A percentile compares a stretch with the other conserved stretches of the same genome.
These are phyloP conservation scores for Notarius lentiginosus DNA, from an alignment of 2,113 vertebrate genomes.

Conservation along the genomic window DNA sequence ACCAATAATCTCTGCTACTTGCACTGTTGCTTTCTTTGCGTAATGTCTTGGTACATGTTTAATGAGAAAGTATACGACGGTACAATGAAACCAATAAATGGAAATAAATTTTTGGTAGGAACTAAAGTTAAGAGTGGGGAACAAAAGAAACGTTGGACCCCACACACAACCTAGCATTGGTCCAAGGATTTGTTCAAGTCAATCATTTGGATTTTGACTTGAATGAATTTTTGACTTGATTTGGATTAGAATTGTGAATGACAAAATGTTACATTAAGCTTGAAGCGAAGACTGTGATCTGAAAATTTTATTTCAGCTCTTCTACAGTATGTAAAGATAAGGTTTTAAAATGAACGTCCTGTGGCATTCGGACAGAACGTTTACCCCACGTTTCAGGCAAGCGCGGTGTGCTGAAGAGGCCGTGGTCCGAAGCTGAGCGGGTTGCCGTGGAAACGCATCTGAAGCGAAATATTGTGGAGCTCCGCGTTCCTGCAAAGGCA, in stretches of 20 bases:
- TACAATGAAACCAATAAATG: background rate
- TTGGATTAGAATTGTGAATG: background rate
- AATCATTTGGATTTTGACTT: background rate
- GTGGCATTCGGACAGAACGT: background rate
- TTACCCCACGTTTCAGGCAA: conserved; percentile 63
- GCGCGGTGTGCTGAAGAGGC: conserved; percentile 76
- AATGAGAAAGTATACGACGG: background rate
- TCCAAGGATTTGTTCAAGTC: no score
- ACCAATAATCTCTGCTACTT: background rate
- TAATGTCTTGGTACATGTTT: background rate
- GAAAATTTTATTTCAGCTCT: background rate
- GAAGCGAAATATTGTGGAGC: conserved; percentile 72
- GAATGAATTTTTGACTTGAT: no score
- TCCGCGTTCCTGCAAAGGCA: conserved; percentile 75
- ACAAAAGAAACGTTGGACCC: no score
- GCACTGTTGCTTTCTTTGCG: background rate
- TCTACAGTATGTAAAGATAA: background rate
- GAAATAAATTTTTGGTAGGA: background rate
- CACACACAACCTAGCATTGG: no score
- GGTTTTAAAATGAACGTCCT: background rate
- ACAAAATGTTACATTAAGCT: background rate
- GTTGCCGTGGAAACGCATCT: conserved; percentile 77
- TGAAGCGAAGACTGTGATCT: background rate
- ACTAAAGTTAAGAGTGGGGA: background rate
- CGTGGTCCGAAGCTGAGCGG: conserved; percentile 76